Conservation (phyloP, 92 coral and sea anemone genomes). For the Actinostola sp. region DNA sequence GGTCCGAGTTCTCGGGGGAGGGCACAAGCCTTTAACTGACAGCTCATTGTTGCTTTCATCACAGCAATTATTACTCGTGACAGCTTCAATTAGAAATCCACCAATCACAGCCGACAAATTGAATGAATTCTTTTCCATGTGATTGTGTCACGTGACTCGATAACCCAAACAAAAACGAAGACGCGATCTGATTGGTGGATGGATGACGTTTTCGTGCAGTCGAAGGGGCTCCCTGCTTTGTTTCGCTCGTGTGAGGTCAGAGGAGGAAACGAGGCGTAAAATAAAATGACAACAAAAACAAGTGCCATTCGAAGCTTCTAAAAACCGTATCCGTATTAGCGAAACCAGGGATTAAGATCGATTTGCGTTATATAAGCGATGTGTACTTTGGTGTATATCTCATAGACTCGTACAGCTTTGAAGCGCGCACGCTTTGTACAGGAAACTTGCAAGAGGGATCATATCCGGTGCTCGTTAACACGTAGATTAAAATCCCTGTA, state of each 20-base stretch:
- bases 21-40: slow-evolving; percentile 81
- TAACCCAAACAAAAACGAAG: slow-evolving; percentile 50
- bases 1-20: slow-evolving; percentile 94
- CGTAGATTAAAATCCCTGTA: slow-evolving; percentile 38
- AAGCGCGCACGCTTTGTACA: slow-evolving; percentile 44
- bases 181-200: slow-evolving; percentile 49
- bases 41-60: slow-evolving; percentile 94
- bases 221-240: slow-evolving; percentile 63
- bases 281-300: slow-evolving; percentile 36
- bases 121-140: slow-evolving; percentile 67
- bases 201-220: slow-evolving; percentile 46
- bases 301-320: slow-evolving; percentile 9
- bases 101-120: slow-evolving; percentile 66
- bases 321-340: neutral
- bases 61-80: slow-evolving; percentile 96
- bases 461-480: slow-evolving; percentile 82
- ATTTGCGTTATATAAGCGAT: slow-evolving; percentile 2
- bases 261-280: slow-evolving; percentile 44
- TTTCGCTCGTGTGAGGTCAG: slow-evolving; percentile 57
- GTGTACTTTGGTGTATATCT: slow-evolving; percentile 7
- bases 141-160: slow-evolving; percentile 56
- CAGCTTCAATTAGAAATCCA: slow-evolving; percentile 74
- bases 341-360: slow-evolving; percentile 28
- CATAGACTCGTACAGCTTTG: slow-evolving; percentile 1
- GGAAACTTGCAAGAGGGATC: slow-evolving; percentile 49